Base-by-base conservation (phyloP, 2,797 vertebrate genomes). In the Thripadectes ignobilis region DNA sequence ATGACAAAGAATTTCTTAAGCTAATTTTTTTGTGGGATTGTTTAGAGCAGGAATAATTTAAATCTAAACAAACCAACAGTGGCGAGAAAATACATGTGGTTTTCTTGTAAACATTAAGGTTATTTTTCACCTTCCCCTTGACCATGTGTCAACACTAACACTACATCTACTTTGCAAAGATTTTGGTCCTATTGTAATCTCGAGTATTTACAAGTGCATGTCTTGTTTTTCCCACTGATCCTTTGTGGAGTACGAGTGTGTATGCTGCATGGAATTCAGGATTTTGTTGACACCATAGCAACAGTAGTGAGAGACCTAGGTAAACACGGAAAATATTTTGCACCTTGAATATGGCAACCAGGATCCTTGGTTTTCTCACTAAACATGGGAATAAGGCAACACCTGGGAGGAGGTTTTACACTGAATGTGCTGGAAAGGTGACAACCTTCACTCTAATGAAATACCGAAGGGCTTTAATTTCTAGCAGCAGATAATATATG, bases 191-290 rank as follows among this genome's bases (percentile, higher is more conserved):
- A 67, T 90, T 97, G 66, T 94, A 85, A 88, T 95, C 57, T 61
- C 26, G 7, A 94, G 22, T 88, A 57, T 73, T 95, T 96, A 81
- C 76, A 96, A 80, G 87, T 63, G 27, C 32, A 4, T 85, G 78
- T 74, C 86, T 96, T 87, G 38, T 51, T 97, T 95, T 96, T 30
- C 76, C 30, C 26, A 84, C 59, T 87, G 91, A 95, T 94, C 57
- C 88, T 97, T 96, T 95, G 75, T 97, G 68, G 51, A 89, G 26
- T 75, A 77, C 65, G 74, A 89, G 66, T 80, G 72, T 34, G 11
- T 62, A 61, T 46, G 58, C 34, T 73, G 43, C 17, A 22, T 26
- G 46, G 34, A 66, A 92, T 96, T 93, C 79, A 96, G 36, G n/a
- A 51, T 96, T 59, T 92, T 93, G 65, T 68, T 71, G 85, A 48